Base-by-base conservation (phyloP, 2,888 invertebrate species). In the Plemyria rubiginata region DNA sequence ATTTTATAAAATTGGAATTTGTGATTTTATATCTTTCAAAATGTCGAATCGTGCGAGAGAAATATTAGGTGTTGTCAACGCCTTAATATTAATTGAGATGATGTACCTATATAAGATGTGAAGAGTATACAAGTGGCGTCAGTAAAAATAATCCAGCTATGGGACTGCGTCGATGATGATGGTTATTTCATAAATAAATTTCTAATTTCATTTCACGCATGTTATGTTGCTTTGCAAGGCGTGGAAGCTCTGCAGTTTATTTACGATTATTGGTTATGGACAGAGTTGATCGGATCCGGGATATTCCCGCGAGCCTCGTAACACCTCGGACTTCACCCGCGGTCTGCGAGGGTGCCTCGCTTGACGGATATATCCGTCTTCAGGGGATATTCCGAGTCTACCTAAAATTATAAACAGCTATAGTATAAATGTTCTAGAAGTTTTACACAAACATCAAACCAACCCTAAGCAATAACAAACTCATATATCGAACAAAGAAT, bases 241-340 rank as follows among this genome's bases (percentile, higher is more conserved):
- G 75, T 70, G 73, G 75, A 78, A 76, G 77, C 74, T 68, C 73
- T 75, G 73, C 79, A 76, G 85, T 87, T 91, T 91, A 92, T 92
- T 92, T 92, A 92, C 90, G 92, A 84, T 92, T 92, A 92, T 92
- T 91, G 92, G 90, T 92, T 91, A 92, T 91, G 85, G 91, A 88
- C 85, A 79, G 86, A 88, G 86, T 87, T 87, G 90, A 90, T 86
- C 87, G 85, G 81, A 82, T 60, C 46, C 46, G 60, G 82, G 80
- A 77, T 68, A 76, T 78, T 92, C 92, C 91, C 92, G 82, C 65
- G 90, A 86, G 92, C 76, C 86, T 92, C 92, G 90, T 92, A 92
- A 92, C 85, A 83, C 80, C 84, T 87, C 86, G 90, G 90, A 90
- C 91, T 86, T 82, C 72, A 81, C 72, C 80, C 78, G 73, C 70